Evolutionary conservation across 2,113 vertebrate genomes (phyloP).

Genomic region (Lophura nycthemera): DNA sequence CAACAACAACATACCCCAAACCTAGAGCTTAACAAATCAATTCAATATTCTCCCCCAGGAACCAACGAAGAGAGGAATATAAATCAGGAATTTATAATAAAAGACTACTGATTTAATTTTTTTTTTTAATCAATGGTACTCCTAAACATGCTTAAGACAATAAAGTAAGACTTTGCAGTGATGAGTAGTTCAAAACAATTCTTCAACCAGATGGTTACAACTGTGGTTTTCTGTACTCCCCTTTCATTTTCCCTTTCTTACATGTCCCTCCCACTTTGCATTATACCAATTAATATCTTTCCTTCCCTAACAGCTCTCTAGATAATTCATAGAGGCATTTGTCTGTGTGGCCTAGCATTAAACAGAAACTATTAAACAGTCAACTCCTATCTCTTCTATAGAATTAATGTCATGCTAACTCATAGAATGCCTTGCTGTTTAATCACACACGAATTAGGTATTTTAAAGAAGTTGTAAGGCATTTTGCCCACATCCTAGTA

Average conservation of each 20-base stretch:
- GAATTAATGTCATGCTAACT: constrained; percentile 64
- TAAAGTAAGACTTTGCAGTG: constrained; percentile 39
- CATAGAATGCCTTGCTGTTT: constrained; percentile 9
- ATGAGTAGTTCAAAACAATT: constrained; percentile 1
- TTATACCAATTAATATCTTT: constrained; percentile 73
- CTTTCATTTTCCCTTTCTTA: constrained; percentile 58
- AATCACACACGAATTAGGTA: neutral
- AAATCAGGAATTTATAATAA: constrained; percentile 60
- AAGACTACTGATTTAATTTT: constrained; percentile 34
- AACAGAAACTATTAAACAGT: constrained; percentile 74
- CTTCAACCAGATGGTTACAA: constrained; percentile 37
- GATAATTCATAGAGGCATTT: constrained; percentile 72
- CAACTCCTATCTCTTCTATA: constrained; percentile 55
- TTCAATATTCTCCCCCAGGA: constrained; percentile 21
- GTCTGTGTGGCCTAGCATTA: constrained; percentile 70
- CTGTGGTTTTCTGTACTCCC: constrained; percentile 4
- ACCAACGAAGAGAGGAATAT: neutral
- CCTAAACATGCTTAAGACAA: constrained; percentile 38
- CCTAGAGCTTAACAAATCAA: constrained; percentile 14
- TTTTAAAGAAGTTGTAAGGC: neutral
- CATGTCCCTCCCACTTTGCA: constrained; percentile 48
- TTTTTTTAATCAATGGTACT: constrained; percentile 22
- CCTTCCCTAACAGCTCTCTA: constrained; percentile 67
- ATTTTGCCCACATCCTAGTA: neutral
- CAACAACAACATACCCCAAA: neutral